These are phyloP conservation scores for Hemistola chrysoprasaria DNA, from an alignment of 2,888 invertebrate species.

Conservation along the genomic window DNA sequence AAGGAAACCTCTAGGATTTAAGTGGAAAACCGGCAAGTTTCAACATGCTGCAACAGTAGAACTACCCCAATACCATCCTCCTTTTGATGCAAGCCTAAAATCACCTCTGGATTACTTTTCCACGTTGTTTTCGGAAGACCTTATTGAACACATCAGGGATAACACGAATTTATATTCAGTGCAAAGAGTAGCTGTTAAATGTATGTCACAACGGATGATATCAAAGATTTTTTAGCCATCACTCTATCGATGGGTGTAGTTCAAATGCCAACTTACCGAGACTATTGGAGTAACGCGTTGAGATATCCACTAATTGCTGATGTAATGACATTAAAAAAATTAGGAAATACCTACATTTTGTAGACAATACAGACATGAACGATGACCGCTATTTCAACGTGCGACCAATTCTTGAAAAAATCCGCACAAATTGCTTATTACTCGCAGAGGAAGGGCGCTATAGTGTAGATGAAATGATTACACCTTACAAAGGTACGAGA, in stretches of 20 bases:
- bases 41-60: too few species aligned
- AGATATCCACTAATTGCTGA: constrained; percentile 1
- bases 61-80: too few species aligned
- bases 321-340: constrained; percentile 1
- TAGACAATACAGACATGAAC: neutral
- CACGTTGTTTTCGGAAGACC: neutral
- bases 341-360: neutral
- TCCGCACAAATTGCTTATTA: too few species aligned
- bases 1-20: too few species aligned
- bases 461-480: constrained; percentile 44
- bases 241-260: neutral
- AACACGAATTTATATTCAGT: neutral
- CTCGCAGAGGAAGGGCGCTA: constrained; percentile 4
- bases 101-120: neutral
- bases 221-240: constrained; percentile 1
- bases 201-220: neutral
- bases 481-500: constrained; percentile 40
- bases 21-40: too few species aligned
- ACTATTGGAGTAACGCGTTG: constrained; percentile 5
- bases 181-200: neutral
- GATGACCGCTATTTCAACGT: neutral
- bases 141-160: neutral
- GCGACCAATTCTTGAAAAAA: neutral
- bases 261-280: constrained; percentile 1
- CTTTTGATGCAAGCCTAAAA: too few species aligned